Evolutionary conservation across 2,888 invertebrate genomes (phyloP), one percentile per base, ranked within the genome.

Genomic region (Hemistola chrysoprasaria): DNA sequence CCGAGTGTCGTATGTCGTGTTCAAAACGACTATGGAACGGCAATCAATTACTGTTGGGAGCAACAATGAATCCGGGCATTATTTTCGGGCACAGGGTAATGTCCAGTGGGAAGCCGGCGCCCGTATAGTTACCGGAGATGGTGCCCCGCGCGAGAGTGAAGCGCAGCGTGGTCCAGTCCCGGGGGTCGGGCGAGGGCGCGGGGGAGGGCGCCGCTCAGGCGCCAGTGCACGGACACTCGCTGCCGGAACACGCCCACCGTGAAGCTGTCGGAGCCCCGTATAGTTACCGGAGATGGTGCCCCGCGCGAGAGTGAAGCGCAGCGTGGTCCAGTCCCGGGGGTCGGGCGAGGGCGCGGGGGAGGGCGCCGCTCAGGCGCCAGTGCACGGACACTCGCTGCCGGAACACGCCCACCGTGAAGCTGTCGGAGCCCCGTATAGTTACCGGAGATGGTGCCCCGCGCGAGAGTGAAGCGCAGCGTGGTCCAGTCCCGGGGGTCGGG

Each of bases 221-320:
- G 59, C 93, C 93, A 95, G 52, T 92, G 91, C 30, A 95, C 86
- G 1, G 93, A 91, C 8, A 94, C 92, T 60, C 92, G 92, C 59
- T 93, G 93, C 53, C 90, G 90, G 74, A 91, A 93, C 41, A n/a
- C n/a, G n/a, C n/a, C n/a, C n/a, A n/a, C n/a, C n/a, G n/a, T n/a
- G n/a, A n/a, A n/a, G n/a, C n/a, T n/a, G n/a, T n/a, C n/a, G n/a
- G n/a, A n/a, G n/a, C n/a, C n/a, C n/a, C n/a, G n/a, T 8, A 4
- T 7, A 24, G 25, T 16, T 1, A 67, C 68, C 71, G 22, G 54
- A 47, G 45, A 71, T 50, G 40, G 44, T 43, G 37, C 59, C 61
- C 11, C 34, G 9, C 32, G 38, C 20, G 50, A 74, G 27, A 6
- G 50, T 29, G 59, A 76, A 62, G 29, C 91, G 78, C 31, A 95